Conservation (phyloP, 2,797 vertebrate genomes). For the Enteromius trimaculatus region DNA sequence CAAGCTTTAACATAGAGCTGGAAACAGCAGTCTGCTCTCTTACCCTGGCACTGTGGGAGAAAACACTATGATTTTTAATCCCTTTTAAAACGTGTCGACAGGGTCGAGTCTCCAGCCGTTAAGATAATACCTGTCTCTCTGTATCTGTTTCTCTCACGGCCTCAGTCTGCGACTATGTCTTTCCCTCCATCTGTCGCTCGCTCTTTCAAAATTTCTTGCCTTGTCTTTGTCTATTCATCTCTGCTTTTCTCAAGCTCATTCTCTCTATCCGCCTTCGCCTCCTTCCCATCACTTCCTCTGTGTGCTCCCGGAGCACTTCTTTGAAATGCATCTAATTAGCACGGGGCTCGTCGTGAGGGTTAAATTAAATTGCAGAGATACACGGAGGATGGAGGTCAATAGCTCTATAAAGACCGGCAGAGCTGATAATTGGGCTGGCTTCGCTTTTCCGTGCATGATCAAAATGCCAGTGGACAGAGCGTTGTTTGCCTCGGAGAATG, state of each 20-base stretch:
- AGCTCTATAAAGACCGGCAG: conserved; percentile 72
- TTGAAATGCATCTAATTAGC: conserved; percentile 80
- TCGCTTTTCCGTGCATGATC: conserved; percentile 64
- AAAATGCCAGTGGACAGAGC: conserved; percentile 70
- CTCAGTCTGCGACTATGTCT: conserved; percentile 8
- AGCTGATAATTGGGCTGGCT: conserved; percentile 75
- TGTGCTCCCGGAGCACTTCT: conserved; percentile 65
- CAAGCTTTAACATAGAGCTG: not conserved
- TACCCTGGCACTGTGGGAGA: conserved; percentile 13
- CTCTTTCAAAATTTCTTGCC: conserved; percentile 10
- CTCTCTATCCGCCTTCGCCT: conserved; percentile 17
- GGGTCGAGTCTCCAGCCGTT: conserved; percentile 63
- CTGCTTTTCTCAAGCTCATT: conserved; percentile 6
- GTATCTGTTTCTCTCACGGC: conserved; percentile 21
- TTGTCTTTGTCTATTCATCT: conserved; percentile 7
- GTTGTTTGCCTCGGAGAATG: conserved; percentile 21
- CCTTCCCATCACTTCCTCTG: conserved; percentile 16
- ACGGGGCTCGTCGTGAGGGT: conserved; percentile 70
- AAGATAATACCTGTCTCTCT: conserved; percentile 50
- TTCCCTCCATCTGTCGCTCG: conserved; percentile 12
- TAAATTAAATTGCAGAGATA: conserved; percentile 80
- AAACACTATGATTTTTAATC: conserved; percentile 56
- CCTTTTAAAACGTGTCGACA: conserved; percentile 55
- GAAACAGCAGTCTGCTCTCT: conserved; percentile 30
- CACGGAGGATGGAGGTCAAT: conserved; percentile 76